These are phyloP conservation scores for Apteryx owenii DNA, from an alignment of 2,113 vertebrate genomes.

Conservation along the genomic window DNA sequence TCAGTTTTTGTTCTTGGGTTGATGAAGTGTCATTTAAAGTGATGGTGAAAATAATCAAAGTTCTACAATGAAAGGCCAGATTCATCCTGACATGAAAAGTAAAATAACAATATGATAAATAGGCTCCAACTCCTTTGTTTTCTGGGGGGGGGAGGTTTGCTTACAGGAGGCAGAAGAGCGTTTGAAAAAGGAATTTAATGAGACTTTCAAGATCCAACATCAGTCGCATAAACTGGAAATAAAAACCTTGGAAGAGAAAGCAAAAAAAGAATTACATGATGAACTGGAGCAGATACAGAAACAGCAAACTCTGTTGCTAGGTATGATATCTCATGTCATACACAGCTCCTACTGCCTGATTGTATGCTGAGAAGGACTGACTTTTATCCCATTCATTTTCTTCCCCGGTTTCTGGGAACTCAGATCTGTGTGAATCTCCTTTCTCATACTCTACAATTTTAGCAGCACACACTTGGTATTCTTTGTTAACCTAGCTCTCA, in stretches of 20 bases:
- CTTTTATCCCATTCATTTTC: not conserved
- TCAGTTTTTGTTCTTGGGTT: not conserved
- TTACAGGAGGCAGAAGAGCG: constrained; percentile 76
- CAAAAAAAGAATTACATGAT: constrained; percentile 83
- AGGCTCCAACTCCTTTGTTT: not conserved
- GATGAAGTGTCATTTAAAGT: not conserved
- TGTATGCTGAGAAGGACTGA: not conserved
- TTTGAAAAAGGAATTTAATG: constrained; percentile 71
- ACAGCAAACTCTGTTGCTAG: constrained; percentile 85
- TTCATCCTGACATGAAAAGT: not conserved
- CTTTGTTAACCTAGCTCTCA: not conserved
- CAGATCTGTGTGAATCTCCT: not conserved
- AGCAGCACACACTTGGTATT: not conserved
- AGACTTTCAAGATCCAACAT: constrained; percentile 77
- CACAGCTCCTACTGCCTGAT: not conserved
- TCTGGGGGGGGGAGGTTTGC: not conserved
- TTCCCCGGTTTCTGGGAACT: not conserved
- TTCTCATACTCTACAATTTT: not conserved
- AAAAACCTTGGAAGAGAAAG: constrained; percentile 83
- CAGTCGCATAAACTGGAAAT: constrained; percentile 81
- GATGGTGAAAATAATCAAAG: not conserved
- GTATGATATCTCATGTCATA: constrained; percentile 66
- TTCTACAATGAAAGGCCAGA: not conserved
- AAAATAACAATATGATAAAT: not conserved
- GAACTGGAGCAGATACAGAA: constrained; percentile 85